Percentiles rank a stretch among this genome's conserved stretches.
phyloP scores from a whole-genome alignment of 2,888 invertebrate genomes.

The Poecilus cupreus region DNA sequence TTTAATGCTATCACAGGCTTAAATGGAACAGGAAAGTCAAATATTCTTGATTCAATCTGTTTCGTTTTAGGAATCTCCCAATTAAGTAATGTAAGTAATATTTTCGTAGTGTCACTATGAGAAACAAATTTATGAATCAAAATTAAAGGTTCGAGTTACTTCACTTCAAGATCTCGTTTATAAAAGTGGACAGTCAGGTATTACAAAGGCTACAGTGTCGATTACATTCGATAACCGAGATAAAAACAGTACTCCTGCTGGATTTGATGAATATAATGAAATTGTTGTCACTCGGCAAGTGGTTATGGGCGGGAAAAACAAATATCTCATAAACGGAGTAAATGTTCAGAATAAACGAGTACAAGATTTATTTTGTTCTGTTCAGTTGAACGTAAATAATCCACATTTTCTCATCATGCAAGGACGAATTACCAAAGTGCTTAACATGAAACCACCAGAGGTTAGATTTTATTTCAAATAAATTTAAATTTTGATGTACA shows the following conservation, averaged over 20 bases:
- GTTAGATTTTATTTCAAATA: slow-evolving; percentile 72
- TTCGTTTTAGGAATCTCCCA: slow-evolving; percentile 97
- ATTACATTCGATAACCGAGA: slow-evolving; percentile 96
- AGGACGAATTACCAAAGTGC: slow-evolving; percentile 97
- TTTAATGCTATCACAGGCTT: slow-evolving; percentile 99
- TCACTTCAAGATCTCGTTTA: slow-evolving; percentile 97
- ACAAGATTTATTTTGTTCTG: slow-evolving; percentile 95
- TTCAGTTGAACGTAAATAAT: slow-evolving; percentile 98
- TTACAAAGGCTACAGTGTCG: slow-evolving; percentile 96
- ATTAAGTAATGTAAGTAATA: slow-evolving; percentile 88
- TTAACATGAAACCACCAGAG: slow-evolving; percentile 99
- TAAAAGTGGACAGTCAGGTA: slow-evolving; percentile 96
- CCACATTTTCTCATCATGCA: slow-evolving; percentile 99
- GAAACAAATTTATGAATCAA: not conserved
- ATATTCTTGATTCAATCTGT: slow-evolving; percentile 97
- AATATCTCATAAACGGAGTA: slow-evolving; percentile 95
- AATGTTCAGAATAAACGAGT: slow-evolving; percentile 93
- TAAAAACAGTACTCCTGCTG: slow-evolving; percentile 87
- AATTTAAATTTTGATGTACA: not conserved
- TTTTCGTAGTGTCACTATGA: not conserved
- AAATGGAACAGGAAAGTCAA: slow-evolving; percentile 98
- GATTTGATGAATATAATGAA: slow-evolving; percentile 93
- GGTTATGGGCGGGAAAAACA: slow-evolving; percentile 91
- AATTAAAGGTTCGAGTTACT: slow-evolving; percentile 88
- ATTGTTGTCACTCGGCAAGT: slow-evolving; percentile 95